Evolutionary conservation across 2,113 vertebrate genomes (phyloP).

Genomic region (Riparia riparia): DNA sequence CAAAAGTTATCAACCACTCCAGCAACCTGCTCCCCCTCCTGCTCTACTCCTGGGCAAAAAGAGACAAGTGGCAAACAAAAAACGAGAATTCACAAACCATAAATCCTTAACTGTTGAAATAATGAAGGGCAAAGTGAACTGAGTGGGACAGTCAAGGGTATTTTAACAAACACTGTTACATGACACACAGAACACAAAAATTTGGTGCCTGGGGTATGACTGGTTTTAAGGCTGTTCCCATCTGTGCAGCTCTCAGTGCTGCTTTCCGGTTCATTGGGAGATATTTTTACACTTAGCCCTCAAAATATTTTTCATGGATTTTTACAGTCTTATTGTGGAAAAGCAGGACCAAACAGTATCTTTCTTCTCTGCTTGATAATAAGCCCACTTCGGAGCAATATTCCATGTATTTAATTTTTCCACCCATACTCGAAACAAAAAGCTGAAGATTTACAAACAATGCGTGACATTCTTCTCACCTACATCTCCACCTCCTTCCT

Average conservation of each 20-base stretch:
- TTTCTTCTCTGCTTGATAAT: not conserved
- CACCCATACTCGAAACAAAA: not conserved
- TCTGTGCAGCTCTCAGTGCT: not conserved
- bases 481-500: not conserved
- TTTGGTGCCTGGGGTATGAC: not conserved
- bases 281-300: not conserved
- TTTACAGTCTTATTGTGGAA: not conserved
- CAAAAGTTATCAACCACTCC: not conserved
- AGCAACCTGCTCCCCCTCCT: not conserved
- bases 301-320: not conserved
- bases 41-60: not conserved
- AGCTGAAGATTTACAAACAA: not conserved
- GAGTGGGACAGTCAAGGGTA: not conserved
- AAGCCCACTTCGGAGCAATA: not conserved
- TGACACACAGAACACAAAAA: fast-evolving
- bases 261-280: not conserved
- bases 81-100: not conserved
- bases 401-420: not conserved
- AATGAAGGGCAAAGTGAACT: too few species aligned
- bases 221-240: not conserved
- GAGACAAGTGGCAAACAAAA: not conserved
- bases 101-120: too few species aligned
- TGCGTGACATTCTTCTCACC: not conserved
- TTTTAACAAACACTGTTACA: not conserved
- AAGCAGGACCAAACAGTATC: not conserved